phyloP scores from a whole-genome alignment of 2,797 vertebrate species.

The Pelodytes ibericus region DNA sequence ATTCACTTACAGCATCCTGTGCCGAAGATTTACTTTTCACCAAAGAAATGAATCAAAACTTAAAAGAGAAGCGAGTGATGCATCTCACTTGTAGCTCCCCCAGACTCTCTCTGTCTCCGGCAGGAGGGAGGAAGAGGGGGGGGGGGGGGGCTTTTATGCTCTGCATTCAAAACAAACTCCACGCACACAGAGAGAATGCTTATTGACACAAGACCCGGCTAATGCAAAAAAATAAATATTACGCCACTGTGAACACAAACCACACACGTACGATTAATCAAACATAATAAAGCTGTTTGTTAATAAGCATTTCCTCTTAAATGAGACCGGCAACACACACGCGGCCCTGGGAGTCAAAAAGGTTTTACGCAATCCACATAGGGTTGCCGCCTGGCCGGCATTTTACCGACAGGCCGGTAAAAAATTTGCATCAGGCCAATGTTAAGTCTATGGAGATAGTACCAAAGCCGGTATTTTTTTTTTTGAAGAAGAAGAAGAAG shows the following conservation, averaged over 20 bases:
- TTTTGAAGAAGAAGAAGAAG: no score
- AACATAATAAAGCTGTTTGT: neutral
- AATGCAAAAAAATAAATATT: slow-evolving; percentile 7
- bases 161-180: neutral
- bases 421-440: no score
- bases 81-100: neutral
- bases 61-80: no score
- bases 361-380: no score
- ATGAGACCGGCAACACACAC: neutral
- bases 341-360: neutral
- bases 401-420: no score
- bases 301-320: neutral
- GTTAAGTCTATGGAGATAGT: no score
- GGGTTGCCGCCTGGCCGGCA: no score
- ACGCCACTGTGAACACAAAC: neutral
- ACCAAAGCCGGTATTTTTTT: no score
- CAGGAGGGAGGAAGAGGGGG: no score
- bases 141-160: neutral
- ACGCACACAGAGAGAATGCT: neutral
- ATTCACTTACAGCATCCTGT: neutral
- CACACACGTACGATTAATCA: neutral
- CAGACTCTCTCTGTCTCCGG: neutral
- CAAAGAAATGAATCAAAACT: neutral
- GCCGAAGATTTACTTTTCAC: neutral
- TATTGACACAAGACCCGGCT: neutral